Evolutionary conservation across 2,113 vertebrate genomes (phyloP).

Genomic region (Scolopax mira): DNA sequence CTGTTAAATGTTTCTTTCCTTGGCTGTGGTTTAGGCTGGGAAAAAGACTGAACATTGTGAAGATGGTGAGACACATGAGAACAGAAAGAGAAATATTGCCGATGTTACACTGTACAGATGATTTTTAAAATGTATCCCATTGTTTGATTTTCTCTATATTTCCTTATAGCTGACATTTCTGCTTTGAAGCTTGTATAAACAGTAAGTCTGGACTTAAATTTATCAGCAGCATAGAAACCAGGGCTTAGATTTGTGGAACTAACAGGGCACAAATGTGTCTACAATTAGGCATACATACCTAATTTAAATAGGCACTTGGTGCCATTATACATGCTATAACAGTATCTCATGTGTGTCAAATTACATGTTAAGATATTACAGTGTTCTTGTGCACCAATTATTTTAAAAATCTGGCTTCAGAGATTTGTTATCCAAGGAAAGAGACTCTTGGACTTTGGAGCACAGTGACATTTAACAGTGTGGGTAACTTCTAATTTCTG

Average conservation of each 20-base stretch:
- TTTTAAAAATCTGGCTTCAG: neutral
- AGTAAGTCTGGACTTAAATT: neutral
- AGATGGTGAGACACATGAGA: neutral
- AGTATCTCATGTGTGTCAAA: neutral
- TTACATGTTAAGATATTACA: neutral
- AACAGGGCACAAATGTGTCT: neutral
- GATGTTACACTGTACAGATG: neutral
- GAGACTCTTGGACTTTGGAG: neutral
- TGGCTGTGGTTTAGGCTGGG: neutral
- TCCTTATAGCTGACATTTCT: constrained; percentile 17
- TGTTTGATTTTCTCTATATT: neutral
- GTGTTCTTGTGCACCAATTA: neutral
- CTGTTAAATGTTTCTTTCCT: neutral
- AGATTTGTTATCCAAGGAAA: neutral
- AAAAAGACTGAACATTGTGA: constrained; percentile 24
- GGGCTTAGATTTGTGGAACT: neutral
- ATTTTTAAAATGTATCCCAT: neutral
- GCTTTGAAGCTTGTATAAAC: constrained; percentile 5
- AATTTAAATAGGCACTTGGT: neutral
- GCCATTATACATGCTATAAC: neutral
- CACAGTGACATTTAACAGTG: neutral
- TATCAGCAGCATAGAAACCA: neutral
- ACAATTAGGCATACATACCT: neutral
- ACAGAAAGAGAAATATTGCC: constrained; percentile 33
- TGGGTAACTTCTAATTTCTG: neutral